Base-by-base conservation (phyloP, 92 coral and sea anemone genomes). In the Montipora capitata region DNA sequence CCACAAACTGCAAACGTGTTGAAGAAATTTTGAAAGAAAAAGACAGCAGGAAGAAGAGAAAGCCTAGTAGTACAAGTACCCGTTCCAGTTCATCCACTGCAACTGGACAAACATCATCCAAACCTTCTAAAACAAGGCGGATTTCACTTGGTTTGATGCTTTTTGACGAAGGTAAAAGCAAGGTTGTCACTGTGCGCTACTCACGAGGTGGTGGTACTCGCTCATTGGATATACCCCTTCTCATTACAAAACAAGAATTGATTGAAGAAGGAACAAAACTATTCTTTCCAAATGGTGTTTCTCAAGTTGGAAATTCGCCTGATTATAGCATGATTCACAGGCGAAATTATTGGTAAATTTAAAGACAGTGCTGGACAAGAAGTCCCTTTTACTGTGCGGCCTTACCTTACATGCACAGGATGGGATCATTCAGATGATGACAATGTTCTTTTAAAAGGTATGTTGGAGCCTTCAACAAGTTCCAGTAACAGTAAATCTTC, bases 111-210 rank as follows among this genome's bases (percentile, higher is more conserved):
- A 68, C 20, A 56, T 42, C 69, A 41, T 74, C 64, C 40, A 54
- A 79, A 70, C 10, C 38, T 15, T 8, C 40, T 41, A 87, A 80
- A 54, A 87, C 91, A 40, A 56, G 92, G 12, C 72, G 73, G 11
- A 89, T 89, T 20, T 85, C 81, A 18, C 76, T 90, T 43, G 94
- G 94, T 73, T 63, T 82, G 73, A 85, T 76, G 75, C 94, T 79
- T 17, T 86, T 73, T 85, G 78, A 86, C 58, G 45, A 64, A 63
- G 73, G 72, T 45, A 91, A 81, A 68, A 62, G 43, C 13, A 91
- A 80, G 49, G 86, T 58, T 52, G 79, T 86, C 69, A 91, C 45
- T 66, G 91, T 91, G 54, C 72, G 63, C 9, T 74, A 42, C 58
- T 65, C 79, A 39, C 80, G 81, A 80, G 94, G 94, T 13, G 91